Evolutionary conservation across 1,140 invertebrate genomes (phyloP).

Genomic region (Megalopta genalis): DNA sequence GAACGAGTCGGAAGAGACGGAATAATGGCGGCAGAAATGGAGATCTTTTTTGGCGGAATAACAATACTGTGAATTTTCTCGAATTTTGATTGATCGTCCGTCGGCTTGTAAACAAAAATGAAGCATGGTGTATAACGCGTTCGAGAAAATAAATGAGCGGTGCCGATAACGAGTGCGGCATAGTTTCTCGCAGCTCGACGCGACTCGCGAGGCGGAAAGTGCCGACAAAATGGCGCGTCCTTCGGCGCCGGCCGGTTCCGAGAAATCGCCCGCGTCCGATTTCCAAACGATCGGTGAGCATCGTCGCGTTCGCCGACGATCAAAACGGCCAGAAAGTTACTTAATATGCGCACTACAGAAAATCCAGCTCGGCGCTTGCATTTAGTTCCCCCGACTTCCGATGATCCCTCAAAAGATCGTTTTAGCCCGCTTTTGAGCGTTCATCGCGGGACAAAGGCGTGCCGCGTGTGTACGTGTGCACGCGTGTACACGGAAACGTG

Average conservation of each 20-base stretch:
- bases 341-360: constrained; percentile 61
- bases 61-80: too few relatives aligned
- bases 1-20: too few relatives aligned
- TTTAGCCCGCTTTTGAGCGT: constrained; percentile 9
- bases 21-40: too few relatives aligned
- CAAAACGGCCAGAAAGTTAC: constrained; percentile 70
- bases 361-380: constrained; percentile 34
- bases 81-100: too few relatives aligned
- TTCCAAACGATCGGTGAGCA: constrained; percentile 58
- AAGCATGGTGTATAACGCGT: too few relatives aligned
- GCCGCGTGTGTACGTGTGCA: constrained; percentile 9
- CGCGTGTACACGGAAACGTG: not conserved
- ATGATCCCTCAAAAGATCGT: constrained; percentile 21
- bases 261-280: constrained; percentile 26
- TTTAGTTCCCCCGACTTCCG: constrained; percentile 27
- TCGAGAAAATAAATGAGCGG: too few relatives aligned
- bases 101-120: too few relatives aligned
- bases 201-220: not conserved
- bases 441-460: constrained; percentile 44
- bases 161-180: too few relatives aligned
- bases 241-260: not conserved
- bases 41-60: too few relatives aligned
- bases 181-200: constrained; percentile 17
- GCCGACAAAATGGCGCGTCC: not conserved
- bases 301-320: constrained; percentile 56